phyloP scores from a whole-genome alignment of 2,797 vertebrate genomes.

The Parambassis ranga region DNA sequence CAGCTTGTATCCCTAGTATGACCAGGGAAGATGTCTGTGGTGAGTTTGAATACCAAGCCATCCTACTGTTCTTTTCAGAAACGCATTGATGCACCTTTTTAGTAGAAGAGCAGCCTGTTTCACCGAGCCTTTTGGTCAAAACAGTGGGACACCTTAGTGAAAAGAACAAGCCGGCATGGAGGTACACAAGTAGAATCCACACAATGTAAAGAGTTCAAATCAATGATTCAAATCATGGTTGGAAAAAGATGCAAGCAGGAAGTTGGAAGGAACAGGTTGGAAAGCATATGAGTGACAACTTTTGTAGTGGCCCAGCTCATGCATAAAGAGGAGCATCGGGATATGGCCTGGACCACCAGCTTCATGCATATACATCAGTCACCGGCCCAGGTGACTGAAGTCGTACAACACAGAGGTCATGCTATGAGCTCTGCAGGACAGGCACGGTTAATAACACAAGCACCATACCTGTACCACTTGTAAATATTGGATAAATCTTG shows the following conservation, averaged over 20 bases:
- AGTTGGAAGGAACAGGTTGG: constrained; percentile 16
- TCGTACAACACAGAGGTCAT: constrained; percentile 54
- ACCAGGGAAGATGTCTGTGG: background rate
- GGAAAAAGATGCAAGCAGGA: too few relatives aligned
- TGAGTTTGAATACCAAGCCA: background rate
- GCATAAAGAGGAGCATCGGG: constrained; percentile 74
- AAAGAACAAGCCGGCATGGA: too few relatives aligned
- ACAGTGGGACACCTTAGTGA: too few relatives aligned
- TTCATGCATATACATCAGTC: constrained; percentile 73
- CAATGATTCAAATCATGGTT: background rate
- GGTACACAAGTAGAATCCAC: too few relatives aligned
- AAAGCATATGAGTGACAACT: constrained; percentile 49
- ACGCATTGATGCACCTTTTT: too few relatives aligned
- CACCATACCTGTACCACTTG: background rate
- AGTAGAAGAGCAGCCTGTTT: too few relatives aligned
- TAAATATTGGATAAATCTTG: constrained; percentile 8
- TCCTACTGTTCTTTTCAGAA: too few relatives aligned
- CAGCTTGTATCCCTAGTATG: too few relatives aligned
- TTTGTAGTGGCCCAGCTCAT: constrained; percentile 65
- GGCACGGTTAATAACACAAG: constrained; percentile 37
- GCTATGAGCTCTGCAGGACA: constrained; percentile 32
- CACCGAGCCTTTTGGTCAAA: too few relatives aligned
- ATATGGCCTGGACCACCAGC: constrained; percentile 49
- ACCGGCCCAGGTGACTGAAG: constrained; percentile 57
- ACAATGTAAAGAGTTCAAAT: too few relatives aligned